Conservation (phyloP, 2,797 vertebrate genomes). For the Schizopygopsis malacanthus region DNA sequence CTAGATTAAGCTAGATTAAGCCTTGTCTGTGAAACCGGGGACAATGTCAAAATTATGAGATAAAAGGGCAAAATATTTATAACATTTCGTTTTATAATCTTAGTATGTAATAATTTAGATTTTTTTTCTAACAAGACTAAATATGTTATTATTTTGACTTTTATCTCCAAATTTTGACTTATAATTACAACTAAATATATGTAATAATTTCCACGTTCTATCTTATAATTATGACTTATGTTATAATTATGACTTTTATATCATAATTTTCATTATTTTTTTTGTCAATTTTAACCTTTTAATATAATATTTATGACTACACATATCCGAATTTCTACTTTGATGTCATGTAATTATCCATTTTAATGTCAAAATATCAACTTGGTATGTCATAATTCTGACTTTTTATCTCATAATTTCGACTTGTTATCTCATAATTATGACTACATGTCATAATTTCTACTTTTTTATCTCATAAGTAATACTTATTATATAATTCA, state of each 20-base stretch:
- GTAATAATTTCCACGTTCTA: too few relatives aligned
- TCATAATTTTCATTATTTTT: background rate
- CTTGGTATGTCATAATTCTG: background rate
- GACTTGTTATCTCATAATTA: too few relatives aligned
- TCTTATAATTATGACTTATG: too few relatives aligned
- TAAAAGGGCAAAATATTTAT: background rate
- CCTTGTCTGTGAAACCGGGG: too few relatives aligned
- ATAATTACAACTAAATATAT: too few relatives aligned
- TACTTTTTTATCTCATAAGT: background rate
- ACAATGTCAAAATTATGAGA: background rate
- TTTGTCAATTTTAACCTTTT: background rate
- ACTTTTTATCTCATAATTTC: background rate
- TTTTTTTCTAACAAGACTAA: background rate
- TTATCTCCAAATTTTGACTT: background rate
- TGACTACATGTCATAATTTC: too few relatives aligned
- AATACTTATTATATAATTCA: background rate
- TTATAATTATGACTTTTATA: background rate
- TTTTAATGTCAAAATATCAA: background rate
- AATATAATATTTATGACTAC: background rate
- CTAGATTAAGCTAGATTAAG: too few relatives aligned
- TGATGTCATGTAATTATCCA: background rate
- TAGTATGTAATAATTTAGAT: background rate
- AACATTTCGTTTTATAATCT: background rate
- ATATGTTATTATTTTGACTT: background rate
- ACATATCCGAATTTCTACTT: background rate